Base-by-base conservation (phyloP, 2,888 invertebrate genomes). In the Cerastoderma edule region DNA sequence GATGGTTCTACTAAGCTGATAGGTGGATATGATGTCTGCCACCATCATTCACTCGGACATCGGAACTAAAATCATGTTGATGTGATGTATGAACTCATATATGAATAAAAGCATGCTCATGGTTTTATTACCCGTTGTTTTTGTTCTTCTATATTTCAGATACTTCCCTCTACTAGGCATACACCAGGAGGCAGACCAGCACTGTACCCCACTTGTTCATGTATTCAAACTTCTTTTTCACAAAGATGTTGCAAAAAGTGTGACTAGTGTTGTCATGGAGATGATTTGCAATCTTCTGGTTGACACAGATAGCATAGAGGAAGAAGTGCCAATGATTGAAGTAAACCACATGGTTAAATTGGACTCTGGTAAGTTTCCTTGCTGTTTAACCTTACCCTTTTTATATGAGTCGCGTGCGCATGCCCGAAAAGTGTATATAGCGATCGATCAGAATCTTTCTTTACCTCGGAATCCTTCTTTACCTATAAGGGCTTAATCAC, bases 111-210 rank as follows among this genome's bases (percentile, higher is more conserved):
- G n/a, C n/a, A n/a, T n/a, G n/a, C n/a, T n/a, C n/a, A n/a, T n/a
- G n/a, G n/a, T n/a, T n/a, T n/a, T n/a, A n/a, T n/a, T n/a, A n/a
- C n/a, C n/a, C n/a, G n/a, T n/a, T n/a, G n/a, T n/a, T n/a, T n/a
- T n/a, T n/a, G n/a, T n/a, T n/a, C n/a, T 44, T 19, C 22, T 33
- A 10, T 24, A 24, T 70, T 87, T 13, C 67, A 90, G 90, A 67
- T 96, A 96, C 89, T 96, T 96, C 89, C 90, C 94, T 30, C 93
- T 97, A 54, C 93, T 98, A 32, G 94, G 95, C 1, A 96, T 95
- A 86, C 78, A 67, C 67, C 92, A 88, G 33, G 82, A 87, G 33
- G 93, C 93, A 32, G 92, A 95, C 83, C 73, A 89, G 1, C 88
- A 92, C 0, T 79, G 94, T 3, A 95, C 94, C 80, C 94, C 96